Percentiles rank a stretch among this genome's conserved stretches.
Evolutionary conservation across 2,797 vertebrate genomes (phyloP).

Genomic region (Sebastes trivittatus): DNA sequence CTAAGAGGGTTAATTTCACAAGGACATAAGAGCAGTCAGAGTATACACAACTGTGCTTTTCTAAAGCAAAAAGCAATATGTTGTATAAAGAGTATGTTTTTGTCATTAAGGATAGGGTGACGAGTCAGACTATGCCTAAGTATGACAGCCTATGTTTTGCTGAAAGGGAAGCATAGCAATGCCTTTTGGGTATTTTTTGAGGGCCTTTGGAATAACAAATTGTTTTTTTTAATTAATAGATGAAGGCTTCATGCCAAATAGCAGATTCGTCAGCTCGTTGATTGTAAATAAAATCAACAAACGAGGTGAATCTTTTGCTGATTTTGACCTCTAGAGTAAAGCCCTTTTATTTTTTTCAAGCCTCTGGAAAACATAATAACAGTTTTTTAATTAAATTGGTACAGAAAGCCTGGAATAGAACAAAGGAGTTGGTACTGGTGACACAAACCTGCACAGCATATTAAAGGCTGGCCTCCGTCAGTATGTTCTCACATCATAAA

Average conservation of each 20-base stretch:
- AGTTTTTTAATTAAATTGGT: neutral
- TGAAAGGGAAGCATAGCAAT: neutral
- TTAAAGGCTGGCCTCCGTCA: neutral
- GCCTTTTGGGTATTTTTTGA: neutral
- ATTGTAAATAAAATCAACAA: neutral
- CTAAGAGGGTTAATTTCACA: neutral
- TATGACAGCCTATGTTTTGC: neutral
- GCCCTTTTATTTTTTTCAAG: neutral
- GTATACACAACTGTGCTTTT: neutral
- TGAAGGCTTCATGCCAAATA: neutral
- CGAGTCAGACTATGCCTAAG: rapidly evolving
- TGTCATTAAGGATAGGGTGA: neutral
- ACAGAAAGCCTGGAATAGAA: neutral
- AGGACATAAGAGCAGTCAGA: neutral
- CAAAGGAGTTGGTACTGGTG: neutral
- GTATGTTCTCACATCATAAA: neutral
- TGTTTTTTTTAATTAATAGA: conserved; percentile 1
- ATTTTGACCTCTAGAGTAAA: neutral
- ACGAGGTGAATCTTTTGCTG: neutral
- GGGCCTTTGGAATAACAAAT: neutral
- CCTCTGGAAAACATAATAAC: neutral
- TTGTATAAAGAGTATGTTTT: neutral
- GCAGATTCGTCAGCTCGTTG: conserved; percentile 4
- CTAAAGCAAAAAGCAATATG: neutral
- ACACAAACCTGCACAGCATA: neutral